Base-by-base conservation (phyloP, 2,888 invertebrate genomes). In the Coleophora deauratella region DNA sequence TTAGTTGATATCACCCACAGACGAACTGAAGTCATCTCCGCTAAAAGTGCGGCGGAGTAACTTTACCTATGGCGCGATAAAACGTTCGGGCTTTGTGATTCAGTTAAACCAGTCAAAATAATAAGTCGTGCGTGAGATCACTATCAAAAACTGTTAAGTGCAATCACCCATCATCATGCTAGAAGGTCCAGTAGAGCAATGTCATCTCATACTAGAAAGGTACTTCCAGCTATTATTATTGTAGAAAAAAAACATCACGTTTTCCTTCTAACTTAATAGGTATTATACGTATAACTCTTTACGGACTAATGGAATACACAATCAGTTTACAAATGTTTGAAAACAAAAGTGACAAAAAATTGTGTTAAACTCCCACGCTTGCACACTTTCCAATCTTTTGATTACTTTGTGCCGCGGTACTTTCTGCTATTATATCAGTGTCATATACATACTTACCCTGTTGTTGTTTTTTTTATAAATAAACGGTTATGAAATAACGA, bases 131-230 rank as follows among this genome's bases (percentile, higher is more conserved):
- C 21, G 21, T 21, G 21, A 21, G 21, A 21, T 21, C 21, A 8
- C 3, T 31, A 3, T 40, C 40, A 36, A 35, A 4, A 21, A 21
- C 21, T 21, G 21, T 21, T 21, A 6, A 21, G 21, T 21, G 21
- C 21, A 21, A 21, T 38, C 43, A 48, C 44, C 42, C 44, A 47
- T 50, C 44, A 47, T 50, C 44, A 75, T 75, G 73, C 43, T 59
- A 54, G 74, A 69, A 57, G 57, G 46, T 53, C 50, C 56, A 44
- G 51, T 46, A 50, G 74, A 75, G 55, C 71, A 72, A 51, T 57
- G 57, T 36, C 49, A 44, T 45, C 57, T 50, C 53, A 62, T 78
- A 43, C 47, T 72, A 46, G 55, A 65, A 54, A 71, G 73, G 73
- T 75, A 68, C 35, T 38, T 15, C 3, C 9, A 38, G 13, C 50